Conservation (phyloP, 2,888 invertebrate genomes). For the Spodoptera littoralis region DNA sequence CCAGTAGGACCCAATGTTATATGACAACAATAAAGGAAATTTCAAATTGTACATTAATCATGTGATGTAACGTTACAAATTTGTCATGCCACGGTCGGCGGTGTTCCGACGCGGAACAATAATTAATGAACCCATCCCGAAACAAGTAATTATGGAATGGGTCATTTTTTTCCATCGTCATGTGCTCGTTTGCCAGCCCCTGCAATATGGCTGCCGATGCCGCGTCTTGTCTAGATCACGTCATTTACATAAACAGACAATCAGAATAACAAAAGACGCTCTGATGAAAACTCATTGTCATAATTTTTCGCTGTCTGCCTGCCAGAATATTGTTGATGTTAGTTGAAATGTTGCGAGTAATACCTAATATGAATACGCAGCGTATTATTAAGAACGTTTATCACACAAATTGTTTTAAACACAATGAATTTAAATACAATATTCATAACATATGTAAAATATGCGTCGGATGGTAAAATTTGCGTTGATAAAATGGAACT, state of each 20-base stretch:
- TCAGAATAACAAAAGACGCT: conserved; percentile 71
- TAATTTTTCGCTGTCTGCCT: conserved; percentile 60
- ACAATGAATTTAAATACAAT: neutral
- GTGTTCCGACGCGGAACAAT: conserved; percentile 65
- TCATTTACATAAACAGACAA: conserved; percentile 72
- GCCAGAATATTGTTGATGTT: conserved; percentile 60
- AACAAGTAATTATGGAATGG: conserved; percentile 66
- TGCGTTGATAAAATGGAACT: too few species aligned
- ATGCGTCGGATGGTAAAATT: too few species aligned
- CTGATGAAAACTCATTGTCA: conserved; percentile 66
- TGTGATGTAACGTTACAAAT: conserved; percentile 71
- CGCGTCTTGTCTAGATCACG: conserved; percentile 50
- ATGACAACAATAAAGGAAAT: conserved; percentile 73
- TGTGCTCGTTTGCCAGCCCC: conserved; percentile 20
- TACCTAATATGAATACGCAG: conserved; percentile 22
- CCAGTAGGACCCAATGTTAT: conserved; percentile 51
- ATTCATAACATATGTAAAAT: too few species aligned
- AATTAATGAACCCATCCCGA: conserved; percentile 74
- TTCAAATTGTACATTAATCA: conserved; percentile 76
- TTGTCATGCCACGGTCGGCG: conserved; percentile 70
- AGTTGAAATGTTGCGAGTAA: conserved; percentile 25
- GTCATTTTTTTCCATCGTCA: conserved; percentile 48
- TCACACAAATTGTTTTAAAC: conserved; percentile 18
- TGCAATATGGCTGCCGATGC: conserved; percentile 49
- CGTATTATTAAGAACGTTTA: conserved; percentile 10